Evolutionary conservation across 37 sponge, comb jelly and placozoan species (phyloP).

Genomic region (Tethya wilhelma): DNA sequence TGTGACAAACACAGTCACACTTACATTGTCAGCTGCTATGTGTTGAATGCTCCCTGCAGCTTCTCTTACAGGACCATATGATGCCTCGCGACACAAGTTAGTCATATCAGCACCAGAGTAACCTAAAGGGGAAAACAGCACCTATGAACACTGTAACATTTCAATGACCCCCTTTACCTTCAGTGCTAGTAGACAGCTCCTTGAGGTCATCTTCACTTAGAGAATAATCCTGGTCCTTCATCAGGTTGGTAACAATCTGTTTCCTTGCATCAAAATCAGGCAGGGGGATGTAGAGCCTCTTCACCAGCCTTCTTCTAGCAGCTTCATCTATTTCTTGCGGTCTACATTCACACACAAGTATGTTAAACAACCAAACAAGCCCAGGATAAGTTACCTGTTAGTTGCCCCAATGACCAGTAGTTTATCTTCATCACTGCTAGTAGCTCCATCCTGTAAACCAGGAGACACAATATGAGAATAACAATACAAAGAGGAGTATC

Average conservation of each 20-base stretch:
- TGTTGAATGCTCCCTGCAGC: slow-evolving; percentile 66
- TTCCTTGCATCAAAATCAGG: slow-evolving; percentile 86
- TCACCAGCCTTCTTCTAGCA: slow-evolving; percentile 91
- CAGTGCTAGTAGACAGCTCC: slow-evolving; percentile 50
- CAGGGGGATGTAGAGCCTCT: slow-evolving; percentile 97
- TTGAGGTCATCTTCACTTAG: slow-evolving; percentile 74
- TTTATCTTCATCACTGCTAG: slow-evolving; percentile 77
- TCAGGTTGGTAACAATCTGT: slow-evolving; percentile 79
- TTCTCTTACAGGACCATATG: slow-evolving; percentile 90
- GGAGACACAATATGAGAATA: slow-evolving; percentile 8
- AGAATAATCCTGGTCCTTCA: slow-evolving; percentile 73
- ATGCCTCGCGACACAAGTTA: slow-evolving; percentile 94
- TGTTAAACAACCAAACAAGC: not conserved
- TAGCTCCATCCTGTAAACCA: slow-evolving; percentile 86
- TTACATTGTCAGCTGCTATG: slow-evolving; percentile 85
- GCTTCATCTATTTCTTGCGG: slow-evolving; percentile 99
- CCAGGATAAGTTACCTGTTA: slow-evolving; percentile 58
- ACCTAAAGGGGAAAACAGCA: no score
- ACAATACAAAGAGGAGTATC: not conserved
- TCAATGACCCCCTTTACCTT: slow-evolving; percentile 68
- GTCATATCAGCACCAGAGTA: slow-evolving; percentile 99
- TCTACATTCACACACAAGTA: slow-evolving; percentile 19
- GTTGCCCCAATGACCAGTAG: slow-evolving; percentile 89
- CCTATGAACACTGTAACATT: no score
- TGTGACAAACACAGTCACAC: not conserved